phyloP scores from a whole-genome alignment of 2,888 invertebrate genomes.

The Cryptosula pallasiana region DNA sequence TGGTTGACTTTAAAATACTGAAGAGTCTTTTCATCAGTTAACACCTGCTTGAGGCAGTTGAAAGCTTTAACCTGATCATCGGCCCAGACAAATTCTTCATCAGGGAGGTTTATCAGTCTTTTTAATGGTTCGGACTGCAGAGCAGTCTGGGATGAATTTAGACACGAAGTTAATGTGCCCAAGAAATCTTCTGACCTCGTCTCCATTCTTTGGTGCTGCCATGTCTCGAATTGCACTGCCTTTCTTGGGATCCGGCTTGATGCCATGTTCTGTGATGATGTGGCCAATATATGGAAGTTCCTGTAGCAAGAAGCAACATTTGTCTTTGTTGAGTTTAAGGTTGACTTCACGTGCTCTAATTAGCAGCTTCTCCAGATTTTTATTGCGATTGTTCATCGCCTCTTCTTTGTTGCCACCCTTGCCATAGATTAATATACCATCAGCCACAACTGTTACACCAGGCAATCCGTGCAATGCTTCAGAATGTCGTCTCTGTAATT shows the following conservation, averaged over 20 bases:
- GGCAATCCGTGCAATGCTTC: too few relatives aligned
- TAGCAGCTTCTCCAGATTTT: background rate
- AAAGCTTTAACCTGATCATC: conserved; percentile 7
- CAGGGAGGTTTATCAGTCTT: too few relatives aligned
- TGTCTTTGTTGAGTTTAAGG: conserved; percentile 10
- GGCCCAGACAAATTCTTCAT: conserved; percentile 1
- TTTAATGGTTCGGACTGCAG: background rate
- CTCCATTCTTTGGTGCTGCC: too few relatives aligned
- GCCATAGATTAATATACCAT: too few relatives aligned
- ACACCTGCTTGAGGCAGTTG: background rate
- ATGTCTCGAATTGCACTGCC: background rate
- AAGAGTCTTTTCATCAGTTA: background rate
- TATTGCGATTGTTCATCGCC: too few relatives aligned
- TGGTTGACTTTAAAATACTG: too few relatives aligned
- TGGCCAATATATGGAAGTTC: too few relatives aligned
- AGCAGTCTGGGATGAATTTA: conserved; percentile 5
- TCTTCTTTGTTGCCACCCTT: too few relatives aligned
- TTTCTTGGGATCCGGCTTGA: conserved; percentile 1
- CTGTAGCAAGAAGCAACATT: background rate
- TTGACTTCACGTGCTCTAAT: background rate
- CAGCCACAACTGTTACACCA: too few relatives aligned
- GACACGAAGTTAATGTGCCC: background rate
- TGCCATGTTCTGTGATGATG: too few relatives aligned
- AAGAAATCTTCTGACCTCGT: background rate
- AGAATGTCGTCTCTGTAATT: conserved; percentile 8